Percentiles rank a stretch among this genome's conserved stretches.
Conservation (phyloP, 2,888 invertebrate genomes). For the Autographa pulchrina region DNA sequence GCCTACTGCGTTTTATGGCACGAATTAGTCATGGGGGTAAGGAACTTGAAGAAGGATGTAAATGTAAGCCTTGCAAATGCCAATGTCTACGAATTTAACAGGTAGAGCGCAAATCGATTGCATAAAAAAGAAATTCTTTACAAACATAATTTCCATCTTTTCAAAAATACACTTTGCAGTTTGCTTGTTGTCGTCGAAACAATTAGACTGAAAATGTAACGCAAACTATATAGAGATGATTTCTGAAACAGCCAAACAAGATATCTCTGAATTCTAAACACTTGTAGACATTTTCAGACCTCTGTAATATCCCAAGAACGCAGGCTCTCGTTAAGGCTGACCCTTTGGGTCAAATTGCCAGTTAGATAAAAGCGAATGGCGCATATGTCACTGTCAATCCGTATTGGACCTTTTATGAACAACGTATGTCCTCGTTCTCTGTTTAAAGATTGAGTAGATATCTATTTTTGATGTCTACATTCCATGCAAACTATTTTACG, state of each 20-base stretch:
- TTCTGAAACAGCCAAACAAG: not conserved
- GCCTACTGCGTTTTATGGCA: not conserved
- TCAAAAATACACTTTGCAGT: too few species aligned
- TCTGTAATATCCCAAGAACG: conserved; percentile 32
- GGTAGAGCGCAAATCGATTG: too few species aligned
- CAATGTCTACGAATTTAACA: too few species aligned
- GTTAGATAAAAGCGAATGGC: conserved; percentile 47
- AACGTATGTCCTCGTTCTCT: conserved; percentile 13
- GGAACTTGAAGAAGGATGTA: too few species aligned
- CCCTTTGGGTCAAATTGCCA: conserved; percentile 44
- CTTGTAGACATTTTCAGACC: conserved; percentile 17
- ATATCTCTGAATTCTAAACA: conserved; percentile 6
- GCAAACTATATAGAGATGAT: too few species aligned
- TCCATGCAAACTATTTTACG: not conserved
- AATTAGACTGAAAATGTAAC: too few species aligned
- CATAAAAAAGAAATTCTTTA: too few species aligned
- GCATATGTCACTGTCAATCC: conserved; percentile 52
- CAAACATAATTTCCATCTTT: too few species aligned
- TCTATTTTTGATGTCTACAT: conserved; percentile 16
- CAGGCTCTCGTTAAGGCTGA: conserved; percentile 27
- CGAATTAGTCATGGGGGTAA: not conserved
- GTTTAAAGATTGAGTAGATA: not conserved
- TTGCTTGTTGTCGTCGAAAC: too few species aligned
- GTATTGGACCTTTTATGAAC: conserved; percentile 38
- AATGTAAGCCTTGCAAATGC: too few species aligned